A percentile compares a stretch with the other conserved stretches of the same genome.
Evolutionary conservation across 1,140 invertebrate species (phyloP).

Genomic region (Nasonia vitripennis): DNA sequence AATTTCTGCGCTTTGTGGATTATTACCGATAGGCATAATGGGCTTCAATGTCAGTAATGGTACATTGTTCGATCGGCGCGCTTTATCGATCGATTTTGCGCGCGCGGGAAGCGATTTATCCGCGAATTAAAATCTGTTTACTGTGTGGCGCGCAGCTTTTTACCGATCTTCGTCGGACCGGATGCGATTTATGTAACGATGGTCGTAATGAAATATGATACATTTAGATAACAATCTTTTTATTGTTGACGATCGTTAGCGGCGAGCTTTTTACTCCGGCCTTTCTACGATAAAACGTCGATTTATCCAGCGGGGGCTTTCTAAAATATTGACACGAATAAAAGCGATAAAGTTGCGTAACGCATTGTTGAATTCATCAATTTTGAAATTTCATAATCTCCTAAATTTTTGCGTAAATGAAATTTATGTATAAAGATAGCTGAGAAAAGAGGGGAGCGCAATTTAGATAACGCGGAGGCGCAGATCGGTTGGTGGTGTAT

Average conservation of each 20-base stretch:
- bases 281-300: not conserved
- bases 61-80: not conserved
- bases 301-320: too few relatives aligned
- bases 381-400: too few relatives aligned
- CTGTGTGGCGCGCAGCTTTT: not conserved
- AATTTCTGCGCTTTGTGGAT: not conserved
- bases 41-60: not conserved
- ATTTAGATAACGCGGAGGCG: too few relatives aligned
- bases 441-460: too few relatives aligned
- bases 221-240: slow-evolving; percentile 2
- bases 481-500: too few relatives aligned
- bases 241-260: not conserved
- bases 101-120: too few relatives aligned
- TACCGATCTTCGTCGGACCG: not conserved
- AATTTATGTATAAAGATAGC: too few relatives aligned
- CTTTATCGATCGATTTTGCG: too few relatives aligned
- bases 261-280: not conserved
- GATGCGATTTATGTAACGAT: not conserved
- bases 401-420: too few relatives aligned
- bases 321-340: not conserved
- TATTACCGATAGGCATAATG: not conserved
- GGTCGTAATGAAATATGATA: not conserved
- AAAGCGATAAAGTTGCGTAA: too few relatives aligned
- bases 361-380: too few relatives aligned
- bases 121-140: not conserved